Evolutionary conservation across 2,113 vertebrate genomes (phyloP), one percentile per base, ranked within the genome.

Genomic region (Salvelinus fontinalis): DNA sequence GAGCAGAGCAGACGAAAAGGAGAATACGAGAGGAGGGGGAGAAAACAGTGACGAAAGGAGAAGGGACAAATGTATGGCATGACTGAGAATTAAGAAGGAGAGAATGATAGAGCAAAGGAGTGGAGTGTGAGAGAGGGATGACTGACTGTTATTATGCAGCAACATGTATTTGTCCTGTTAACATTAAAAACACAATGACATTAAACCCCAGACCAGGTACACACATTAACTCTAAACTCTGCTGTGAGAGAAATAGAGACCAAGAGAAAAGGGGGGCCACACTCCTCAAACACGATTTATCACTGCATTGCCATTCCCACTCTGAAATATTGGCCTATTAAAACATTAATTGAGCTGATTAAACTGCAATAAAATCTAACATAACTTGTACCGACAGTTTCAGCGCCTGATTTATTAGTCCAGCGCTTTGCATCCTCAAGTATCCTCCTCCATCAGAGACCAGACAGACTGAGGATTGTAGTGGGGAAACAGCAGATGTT

Each of bases 281-380:
- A 39, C 65, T 78, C 75, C 69, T 75, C 81, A 78, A 68, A 65
- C 60, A 73, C 81, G 77, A 92, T 90, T 89, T 77, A 90, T 92
- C 88, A 89, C 81, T 16, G 76, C 68, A 27, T 81, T 85, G 86
- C 87, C 81, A 84, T 82, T 85, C 81, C 51, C 83, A 79, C 65
- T 75, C 79, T 90, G 88, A 90, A 90, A 92, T 90, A 91, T 89
- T 85, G 90, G 85, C 85, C 89, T 87, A 89, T 90, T 92, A 88
- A 90, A 90, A 88, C 88, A 90, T 90, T 90, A 86, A 91, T 90
- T 90, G 85, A 84, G 81, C 89, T 90, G 90, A 92, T 90, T 91
- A 90, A 92, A 90, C 87, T 86, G 89, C 87, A 89, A 89, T 90
- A 86, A 90, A 91, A 91, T 87, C 80, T 75, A 84, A 75, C 84